Percentiles rank a stretch among this genome's conserved stretches.
Evolutionary conservation across 2,113 vertebrate genomes (phyloP).

Genomic region (Nerophis lumbriciformis): DNA sequence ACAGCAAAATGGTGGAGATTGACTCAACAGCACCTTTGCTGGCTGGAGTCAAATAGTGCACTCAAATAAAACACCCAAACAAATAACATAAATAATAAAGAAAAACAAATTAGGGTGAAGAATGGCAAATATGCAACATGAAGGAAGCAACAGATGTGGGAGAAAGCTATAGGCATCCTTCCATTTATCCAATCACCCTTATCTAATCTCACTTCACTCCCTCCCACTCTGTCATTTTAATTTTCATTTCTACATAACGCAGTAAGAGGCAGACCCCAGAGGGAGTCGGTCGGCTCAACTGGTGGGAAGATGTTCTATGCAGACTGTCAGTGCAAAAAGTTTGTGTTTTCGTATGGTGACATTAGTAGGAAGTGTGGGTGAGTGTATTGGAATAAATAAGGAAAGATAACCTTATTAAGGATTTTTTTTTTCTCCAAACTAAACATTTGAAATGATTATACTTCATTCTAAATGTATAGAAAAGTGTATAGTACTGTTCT

Average conservation of each 20-base stretch:
- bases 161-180: conserved; percentile 17
- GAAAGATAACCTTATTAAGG: no score
- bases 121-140: conserved; percentile 14
- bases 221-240: conserved; percentile 33
- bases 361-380: no score
- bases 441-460: no score
- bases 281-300: conserved; percentile 17
- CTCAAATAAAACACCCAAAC: neutral
- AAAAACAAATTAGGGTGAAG: neutral
- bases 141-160: conserved; percentile 8
- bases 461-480: no score
- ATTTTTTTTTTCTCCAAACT: no score
- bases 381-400: no score
- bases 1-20: neutral
- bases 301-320: conserved; percentile 29
- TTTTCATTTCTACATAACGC: conserved; percentile 47
- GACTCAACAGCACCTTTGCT: neutral
- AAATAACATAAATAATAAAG: conserved; percentile 6
- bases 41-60: neutral
- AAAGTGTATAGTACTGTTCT: no score
- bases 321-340: conserved; percentile 35
- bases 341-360: neutral
- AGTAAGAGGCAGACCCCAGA: conserved; percentile 34
- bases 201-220: conserved; percentile 37
- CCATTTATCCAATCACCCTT: conserved; percentile 27